Conservation (phyloP, 2,888 invertebrate species). For the Malacosoma neustria region DNA sequence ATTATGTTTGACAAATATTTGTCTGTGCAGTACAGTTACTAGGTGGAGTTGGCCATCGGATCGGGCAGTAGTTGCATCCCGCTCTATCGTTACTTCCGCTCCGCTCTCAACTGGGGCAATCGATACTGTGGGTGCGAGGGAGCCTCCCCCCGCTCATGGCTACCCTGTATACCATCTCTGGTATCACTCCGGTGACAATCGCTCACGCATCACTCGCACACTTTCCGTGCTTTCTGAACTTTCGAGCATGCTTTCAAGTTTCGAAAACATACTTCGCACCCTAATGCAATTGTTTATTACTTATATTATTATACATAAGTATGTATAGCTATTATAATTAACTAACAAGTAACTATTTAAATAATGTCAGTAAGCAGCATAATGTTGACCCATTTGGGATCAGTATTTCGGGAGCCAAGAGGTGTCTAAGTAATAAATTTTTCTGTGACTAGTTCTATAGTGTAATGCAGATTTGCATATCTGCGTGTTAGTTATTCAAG, state of each 20-base stretch:
- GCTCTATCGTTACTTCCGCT: slow-evolving; percentile 72
- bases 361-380: too few species aligned
- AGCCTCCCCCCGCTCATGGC: slow-evolving; percentile 30
- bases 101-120: slow-evolving; percentile 79
- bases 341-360: too few species aligned
- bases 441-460: too few species aligned
- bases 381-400: too few species aligned
- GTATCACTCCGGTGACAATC: slow-evolving; percentile 70
- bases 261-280: too few species aligned
- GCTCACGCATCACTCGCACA: slow-evolving; percentile 45
- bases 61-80: slow-evolving; percentile 71
- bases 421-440: too few species aligned
- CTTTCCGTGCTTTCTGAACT: slow-evolving; percentile 7
- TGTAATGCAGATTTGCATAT: too few species aligned
- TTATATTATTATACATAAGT: too few species aligned
- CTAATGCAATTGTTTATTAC: too few species aligned
- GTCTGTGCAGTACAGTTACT: slow-evolving; percentile 61
- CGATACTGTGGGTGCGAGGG: slow-evolving; percentile 63
- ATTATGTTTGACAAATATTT: slow-evolving; percentile 60
- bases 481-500: too few species aligned
- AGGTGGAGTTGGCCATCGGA: slow-evolving; percentile 54
- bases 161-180: slow-evolving; percentile 37
- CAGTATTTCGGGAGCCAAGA: too few species aligned
- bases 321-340: too few species aligned
- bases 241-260: slow-evolving; percentile 1